Percentiles rank a stretch among this genome's conserved stretches.
Conservation (phyloP, 2,113 vertebrate genomes). For the Indicator indicator region DNA sequence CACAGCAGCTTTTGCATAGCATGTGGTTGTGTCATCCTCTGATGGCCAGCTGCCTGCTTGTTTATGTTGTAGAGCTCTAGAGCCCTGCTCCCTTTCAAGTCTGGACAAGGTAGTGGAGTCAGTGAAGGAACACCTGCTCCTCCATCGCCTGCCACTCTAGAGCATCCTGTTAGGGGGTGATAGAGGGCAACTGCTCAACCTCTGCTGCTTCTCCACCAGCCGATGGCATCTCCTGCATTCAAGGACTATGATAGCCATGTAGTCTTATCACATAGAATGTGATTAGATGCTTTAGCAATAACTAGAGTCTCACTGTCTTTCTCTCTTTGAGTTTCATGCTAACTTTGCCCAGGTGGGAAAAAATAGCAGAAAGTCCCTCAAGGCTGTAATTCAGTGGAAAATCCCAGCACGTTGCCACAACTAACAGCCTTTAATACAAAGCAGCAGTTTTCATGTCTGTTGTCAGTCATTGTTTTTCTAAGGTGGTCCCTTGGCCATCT, state of each 20-base stretch:
- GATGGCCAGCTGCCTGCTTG: not conserved
- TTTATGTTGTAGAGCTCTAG: not conserved
- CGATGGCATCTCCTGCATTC: not conserved
- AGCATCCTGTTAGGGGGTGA: accelerated
- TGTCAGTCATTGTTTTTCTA: not conserved
- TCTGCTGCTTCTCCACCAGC: not conserved
- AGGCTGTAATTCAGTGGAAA: not conserved
- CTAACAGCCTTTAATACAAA: not conserved
- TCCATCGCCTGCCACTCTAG: accelerated
- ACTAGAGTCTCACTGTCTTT: not conserved
- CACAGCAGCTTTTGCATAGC: not conserved
- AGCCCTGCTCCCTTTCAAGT: not conserved
- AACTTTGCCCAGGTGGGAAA: not conserved
- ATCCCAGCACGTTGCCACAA: not conserved
- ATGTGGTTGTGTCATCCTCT: not conserved
- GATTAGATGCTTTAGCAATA: not conserved
- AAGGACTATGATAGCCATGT: accelerated
- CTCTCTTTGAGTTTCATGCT: not conserved
- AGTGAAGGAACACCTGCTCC: not conserved
- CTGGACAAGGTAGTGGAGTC: accelerated
- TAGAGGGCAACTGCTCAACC: not conserved
- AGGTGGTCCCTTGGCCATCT: not conserved
- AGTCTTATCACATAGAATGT: not conserved
- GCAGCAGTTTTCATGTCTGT: not conserved
- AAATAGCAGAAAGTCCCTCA: not conserved